A percentile compares a stretch with the other conserved stretches of the same genome.
Conservation (phyloP, 2,113 vertebrate genomes). For the Chlorodrepanis virens region DNA sequence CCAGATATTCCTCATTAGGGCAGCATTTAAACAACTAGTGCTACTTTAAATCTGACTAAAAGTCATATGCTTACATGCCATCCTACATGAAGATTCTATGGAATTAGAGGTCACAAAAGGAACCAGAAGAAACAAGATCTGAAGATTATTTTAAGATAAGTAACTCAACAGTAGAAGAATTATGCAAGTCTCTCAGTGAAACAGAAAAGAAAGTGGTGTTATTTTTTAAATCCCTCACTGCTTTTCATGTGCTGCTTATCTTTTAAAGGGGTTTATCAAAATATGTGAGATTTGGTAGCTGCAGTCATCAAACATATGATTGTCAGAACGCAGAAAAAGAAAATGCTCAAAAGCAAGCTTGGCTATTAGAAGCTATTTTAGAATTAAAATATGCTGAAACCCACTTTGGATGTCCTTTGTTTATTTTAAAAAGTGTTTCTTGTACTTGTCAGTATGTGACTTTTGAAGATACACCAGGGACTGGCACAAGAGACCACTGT, state of each 20-base stretch:
- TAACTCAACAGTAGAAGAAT: background rate
- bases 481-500: constrained; percentile 12
- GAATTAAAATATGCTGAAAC: background rate
- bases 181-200: background rate
- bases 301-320: background rate
- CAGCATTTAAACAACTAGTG: background rate
- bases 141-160: background rate
- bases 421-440: background rate
- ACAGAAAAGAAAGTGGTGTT: background rate
- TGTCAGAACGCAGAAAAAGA: background rate
- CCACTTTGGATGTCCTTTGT: background rate
- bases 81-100: background rate
- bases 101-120: background rate
- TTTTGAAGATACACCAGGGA: background rate
- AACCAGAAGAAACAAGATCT: background rate
- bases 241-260: background rate
- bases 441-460: background rate
- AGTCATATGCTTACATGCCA: background rate
- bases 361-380: background rate
- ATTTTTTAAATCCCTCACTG: fast-evolving
- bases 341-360: background rate
- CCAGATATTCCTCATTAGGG: background rate
- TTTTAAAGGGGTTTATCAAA: background rate
- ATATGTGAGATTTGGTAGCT: background rate
- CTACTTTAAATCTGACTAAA: background rate